A percentile compares a stretch with the other conserved stretches of the same genome.
These are phyloP conservation scores for Callochromis pleurospilus DNA, from an alignment of 2,113 vertebrate species.

Conservation along the genomic window DNA sequence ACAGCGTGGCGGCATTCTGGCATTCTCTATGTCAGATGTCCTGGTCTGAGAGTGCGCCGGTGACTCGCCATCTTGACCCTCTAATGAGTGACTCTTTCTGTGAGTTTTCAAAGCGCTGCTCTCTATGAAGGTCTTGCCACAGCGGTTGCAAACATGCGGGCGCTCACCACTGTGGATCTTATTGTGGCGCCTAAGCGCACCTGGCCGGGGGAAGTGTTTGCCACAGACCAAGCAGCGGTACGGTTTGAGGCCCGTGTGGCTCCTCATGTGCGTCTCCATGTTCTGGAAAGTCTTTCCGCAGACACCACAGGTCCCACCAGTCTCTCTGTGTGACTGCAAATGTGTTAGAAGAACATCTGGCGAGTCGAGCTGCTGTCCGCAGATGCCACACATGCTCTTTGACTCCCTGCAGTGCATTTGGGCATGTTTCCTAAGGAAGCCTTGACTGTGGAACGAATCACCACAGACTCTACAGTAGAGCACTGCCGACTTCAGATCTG, in stretches of 20 bases:
- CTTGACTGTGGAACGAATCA: constrained; percentile 13
- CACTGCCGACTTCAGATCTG: background rate
- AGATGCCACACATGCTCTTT: constrained; percentile 8
- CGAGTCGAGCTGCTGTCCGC: constrained; percentile 6
- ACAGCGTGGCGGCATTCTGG: background rate
- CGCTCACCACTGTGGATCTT: constrained; percentile 16
- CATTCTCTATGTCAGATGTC: background rate
- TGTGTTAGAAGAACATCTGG: background rate
- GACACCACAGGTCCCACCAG: constrained; percentile 35
- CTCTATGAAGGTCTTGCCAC: constrained; percentile 15
- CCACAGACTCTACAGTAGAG: constrained; percentile 30
- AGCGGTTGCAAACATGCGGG: background rate
- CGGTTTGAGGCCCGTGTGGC: constrained; percentile 40
- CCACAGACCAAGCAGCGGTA: constrained; percentile 26
- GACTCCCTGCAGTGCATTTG: constrained; percentile 1
- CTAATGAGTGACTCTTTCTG: background rate
- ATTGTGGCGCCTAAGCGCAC: constrained; percentile 60
- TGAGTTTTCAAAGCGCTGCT: background rate
- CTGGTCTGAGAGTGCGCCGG: background rate
- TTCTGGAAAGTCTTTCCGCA: constrained; percentile 44
- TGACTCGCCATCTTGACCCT: background rate
- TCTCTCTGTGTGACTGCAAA: constrained; percentile 18
- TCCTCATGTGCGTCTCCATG: constrained; percentile 35
- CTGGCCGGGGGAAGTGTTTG: constrained; percentile 31
- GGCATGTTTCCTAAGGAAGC: constrained; percentile 38